phyloP scores from a whole-genome alignment of 2,797 vertebrate species.

The Champsocephalus gunnari region DNA sequence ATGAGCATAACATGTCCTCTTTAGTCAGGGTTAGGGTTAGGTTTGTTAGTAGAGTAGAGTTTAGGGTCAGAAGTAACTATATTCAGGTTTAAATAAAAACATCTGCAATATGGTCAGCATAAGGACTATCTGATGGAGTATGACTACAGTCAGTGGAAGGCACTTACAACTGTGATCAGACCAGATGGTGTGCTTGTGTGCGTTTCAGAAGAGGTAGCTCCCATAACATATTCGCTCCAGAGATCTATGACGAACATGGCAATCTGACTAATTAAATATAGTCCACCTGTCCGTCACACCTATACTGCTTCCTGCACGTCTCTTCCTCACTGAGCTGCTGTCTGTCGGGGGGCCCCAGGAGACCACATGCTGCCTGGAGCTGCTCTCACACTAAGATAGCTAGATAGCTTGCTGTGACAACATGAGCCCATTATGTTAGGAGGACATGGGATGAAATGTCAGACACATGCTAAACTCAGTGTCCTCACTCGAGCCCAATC shows the following conservation, averaged over 20 bases:
- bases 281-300: conserved; percentile 35
- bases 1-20: no score
- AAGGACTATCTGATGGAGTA: background rate
- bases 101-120: background rate
- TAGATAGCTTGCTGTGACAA: conserved; percentile 38
- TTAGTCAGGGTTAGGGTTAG: background rate
- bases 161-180: conserved; percentile 1
- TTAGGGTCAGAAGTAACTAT: background rate
- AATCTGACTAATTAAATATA: conserved; percentile 30
- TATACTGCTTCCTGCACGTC: conserved; percentile 14
- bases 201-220: conserved; percentile 13
- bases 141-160: background rate
- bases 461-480: background rate
- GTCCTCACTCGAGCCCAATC: background rate
- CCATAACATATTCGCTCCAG: conserved; percentile 5
- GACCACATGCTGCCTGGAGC: conserved; percentile 9
- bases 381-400: conserved; percentile 15
- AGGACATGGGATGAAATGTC: conserved; percentile 45
- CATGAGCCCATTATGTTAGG: conserved; percentile 47
- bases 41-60: background rate
- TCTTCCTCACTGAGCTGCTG: conserved; percentile 14
- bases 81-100: background rate
- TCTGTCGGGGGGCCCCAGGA: background rate
- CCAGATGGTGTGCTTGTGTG: background rate
- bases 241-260: conserved; percentile 22